phyloP scores from a whole-genome alignment of 2,113 vertebrate species.

The Nesogale talazaci region DNA sequence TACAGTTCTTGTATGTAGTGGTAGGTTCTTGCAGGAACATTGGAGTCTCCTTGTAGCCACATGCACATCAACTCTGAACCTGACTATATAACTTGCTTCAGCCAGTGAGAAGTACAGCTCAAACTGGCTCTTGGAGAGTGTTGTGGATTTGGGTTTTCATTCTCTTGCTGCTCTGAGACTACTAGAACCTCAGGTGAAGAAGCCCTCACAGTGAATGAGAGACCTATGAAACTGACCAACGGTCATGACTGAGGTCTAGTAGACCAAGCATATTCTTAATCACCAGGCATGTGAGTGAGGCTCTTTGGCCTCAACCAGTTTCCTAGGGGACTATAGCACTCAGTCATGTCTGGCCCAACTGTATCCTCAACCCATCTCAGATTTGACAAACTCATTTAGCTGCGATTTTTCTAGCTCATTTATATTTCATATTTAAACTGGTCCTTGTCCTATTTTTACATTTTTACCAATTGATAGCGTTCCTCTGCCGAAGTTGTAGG shows the following conservation, averaged over 20 bases:
- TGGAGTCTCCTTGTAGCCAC: neutral
- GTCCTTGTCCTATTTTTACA: neutral
- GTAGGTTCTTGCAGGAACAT: neutral
- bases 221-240: neutral
- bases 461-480: neutral
- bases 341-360: neutral
- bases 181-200: neutral
- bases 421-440: neutral
- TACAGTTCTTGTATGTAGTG: neutral
- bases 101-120: neutral
- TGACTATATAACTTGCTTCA: neutral
- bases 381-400: neutral
- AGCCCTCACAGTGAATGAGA: neutral
- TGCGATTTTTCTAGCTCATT: conserved; percentile 9
- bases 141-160: neutral
- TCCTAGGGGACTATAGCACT: neutral
- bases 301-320: neutral
- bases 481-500: neutral
- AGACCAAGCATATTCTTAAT: neutral
- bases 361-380: neutral
- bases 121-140: neutral
- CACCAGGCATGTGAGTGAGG: neutral
- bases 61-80: neutral
- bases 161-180: neutral
- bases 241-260: neutral